Conservation (phyloP, 2,888 invertebrate genomes). For the Apodemia zela region DNA sequence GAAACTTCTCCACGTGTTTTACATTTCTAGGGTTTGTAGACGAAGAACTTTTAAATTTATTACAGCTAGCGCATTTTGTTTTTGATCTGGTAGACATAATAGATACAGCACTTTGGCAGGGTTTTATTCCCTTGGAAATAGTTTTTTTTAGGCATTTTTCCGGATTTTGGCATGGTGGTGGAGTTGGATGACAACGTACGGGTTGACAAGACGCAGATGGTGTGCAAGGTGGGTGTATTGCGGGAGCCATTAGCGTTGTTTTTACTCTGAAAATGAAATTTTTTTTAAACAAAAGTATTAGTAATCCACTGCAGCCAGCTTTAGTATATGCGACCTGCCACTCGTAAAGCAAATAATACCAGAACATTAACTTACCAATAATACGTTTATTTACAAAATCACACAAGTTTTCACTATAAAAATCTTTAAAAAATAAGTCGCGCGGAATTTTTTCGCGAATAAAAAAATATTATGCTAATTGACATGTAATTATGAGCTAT, state of each 20-base stretch:
- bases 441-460: conserved; percentile 9
- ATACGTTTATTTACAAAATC: conserved; percentile 19
- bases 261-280: conserved; percentile 44
- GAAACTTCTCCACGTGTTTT: conserved; percentile 44
- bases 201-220: conserved; percentile 61
- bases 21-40: conserved; percentile 38
- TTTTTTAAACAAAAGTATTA: conserved; percentile 20
- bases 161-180: conserved; percentile 58
- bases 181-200: conserved; percentile 59
- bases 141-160: conserved; percentile 57
- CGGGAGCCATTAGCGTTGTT: conserved; percentile 48
- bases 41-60: conserved; percentile 40
- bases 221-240: conserved; percentile 63
- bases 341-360: conserved; percentile 24
- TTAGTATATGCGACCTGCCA: conserved; percentile 35
- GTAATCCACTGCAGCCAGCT: conserved; percentile 48
- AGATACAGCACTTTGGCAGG: conserved; percentile 63
- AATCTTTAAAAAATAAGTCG: neutral
- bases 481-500: conserved; percentile 35
- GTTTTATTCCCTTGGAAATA: conserved; percentile 48
- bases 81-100: conserved; percentile 57
- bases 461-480: conserved; percentile 17
- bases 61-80: conserved; percentile 49
- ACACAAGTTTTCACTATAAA: conserved; percentile 16
- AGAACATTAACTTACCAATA: conserved; percentile 36